Conservation (phyloP, 2,113 vertebrate genomes). For the Podarcis raffonei region DNA sequence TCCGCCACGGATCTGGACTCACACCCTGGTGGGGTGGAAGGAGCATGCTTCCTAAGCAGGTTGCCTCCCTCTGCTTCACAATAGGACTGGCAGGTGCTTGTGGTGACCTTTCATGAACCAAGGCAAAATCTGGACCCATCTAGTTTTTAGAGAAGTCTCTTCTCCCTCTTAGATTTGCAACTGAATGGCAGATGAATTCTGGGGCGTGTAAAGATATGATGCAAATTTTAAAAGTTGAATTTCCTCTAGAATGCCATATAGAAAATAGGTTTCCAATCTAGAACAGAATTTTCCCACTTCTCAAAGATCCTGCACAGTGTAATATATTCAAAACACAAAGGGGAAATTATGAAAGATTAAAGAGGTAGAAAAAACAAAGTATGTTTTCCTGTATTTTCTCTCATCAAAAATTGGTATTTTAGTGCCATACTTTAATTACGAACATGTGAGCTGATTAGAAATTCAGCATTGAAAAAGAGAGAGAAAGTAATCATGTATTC, state of each 20-base stretch:
- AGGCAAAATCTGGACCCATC: background rate
- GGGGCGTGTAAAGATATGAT: background rate
- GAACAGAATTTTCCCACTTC: background rate
- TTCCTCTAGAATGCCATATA: background rate
- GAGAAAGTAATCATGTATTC: slow-evolving; percentile 19
- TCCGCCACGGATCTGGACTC: too few relatives aligned
- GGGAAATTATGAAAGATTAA: background rate
- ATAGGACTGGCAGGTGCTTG: too few relatives aligned
- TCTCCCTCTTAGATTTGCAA: background rate
- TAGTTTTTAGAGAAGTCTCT: background rate
- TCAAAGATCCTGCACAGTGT: background rate
- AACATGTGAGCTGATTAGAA: slow-evolving; percentile 1
- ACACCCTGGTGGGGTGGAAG: too few relatives aligned
- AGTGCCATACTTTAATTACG: slow-evolving; percentile 13
- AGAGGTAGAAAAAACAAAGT: background rate
- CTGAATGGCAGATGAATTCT: background rate
- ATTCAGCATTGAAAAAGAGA: background rate
- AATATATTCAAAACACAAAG: background rate
- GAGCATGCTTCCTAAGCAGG: too few relatives aligned
- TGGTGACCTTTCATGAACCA: too few relatives aligned
- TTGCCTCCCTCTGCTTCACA: too few relatives aligned
- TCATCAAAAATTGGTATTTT: background rate
- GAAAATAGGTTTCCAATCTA: background rate
- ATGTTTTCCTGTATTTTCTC: background rate
- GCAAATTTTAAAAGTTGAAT: background rate